Percentiles rank a stretch among this genome's conserved stretches.
Evolutionary conservation across 2,113 vertebrate species (phyloP).

Genomic region (Cyanoderma ruficeps): DNA sequence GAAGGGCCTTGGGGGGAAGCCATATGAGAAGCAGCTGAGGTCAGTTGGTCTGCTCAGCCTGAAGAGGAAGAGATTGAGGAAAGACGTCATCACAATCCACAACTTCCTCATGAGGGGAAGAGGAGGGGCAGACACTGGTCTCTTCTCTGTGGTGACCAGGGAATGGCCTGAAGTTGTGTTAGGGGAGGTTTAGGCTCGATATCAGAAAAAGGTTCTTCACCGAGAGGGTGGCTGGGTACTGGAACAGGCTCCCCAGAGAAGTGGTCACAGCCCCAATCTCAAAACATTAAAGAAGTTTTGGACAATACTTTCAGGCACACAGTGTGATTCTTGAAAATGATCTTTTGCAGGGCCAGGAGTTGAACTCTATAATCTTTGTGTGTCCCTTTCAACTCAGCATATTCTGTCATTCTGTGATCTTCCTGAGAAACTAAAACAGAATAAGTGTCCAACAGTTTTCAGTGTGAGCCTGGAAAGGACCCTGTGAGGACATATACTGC

Average conservation of each 20-base stretch:
- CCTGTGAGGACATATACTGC: fast-evolving
- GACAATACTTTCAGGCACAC: not conserved
- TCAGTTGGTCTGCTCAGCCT: not conserved
- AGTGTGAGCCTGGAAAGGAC: not conserved
- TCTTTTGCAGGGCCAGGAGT: not conserved
- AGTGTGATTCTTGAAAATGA: not conserved
- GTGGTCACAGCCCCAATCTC: not conserved
- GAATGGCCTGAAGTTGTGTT: not conserved
- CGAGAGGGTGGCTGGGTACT: not conserved
- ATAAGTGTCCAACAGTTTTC: not conserved
- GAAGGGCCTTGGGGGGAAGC: not conserved
- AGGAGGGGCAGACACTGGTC: not conserved
- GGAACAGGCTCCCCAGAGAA: not conserved
- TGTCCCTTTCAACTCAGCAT: not conserved
- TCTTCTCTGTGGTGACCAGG: not conserved
- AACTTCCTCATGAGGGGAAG: not conserved
- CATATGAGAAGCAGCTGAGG: not conserved
- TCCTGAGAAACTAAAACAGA: not conserved
- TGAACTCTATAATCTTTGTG: no score
- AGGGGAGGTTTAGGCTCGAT: not conserved
- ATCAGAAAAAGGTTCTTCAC: not conserved
- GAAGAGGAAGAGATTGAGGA: not conserved
- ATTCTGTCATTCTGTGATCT: not conserved
- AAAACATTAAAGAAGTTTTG: not conserved
- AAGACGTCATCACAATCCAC: not conserved